These are phyloP conservation scores for Lysandra bellargus DNA, from an alignment of 2,888 invertebrate species.

Conservation along the genomic window DNA sequence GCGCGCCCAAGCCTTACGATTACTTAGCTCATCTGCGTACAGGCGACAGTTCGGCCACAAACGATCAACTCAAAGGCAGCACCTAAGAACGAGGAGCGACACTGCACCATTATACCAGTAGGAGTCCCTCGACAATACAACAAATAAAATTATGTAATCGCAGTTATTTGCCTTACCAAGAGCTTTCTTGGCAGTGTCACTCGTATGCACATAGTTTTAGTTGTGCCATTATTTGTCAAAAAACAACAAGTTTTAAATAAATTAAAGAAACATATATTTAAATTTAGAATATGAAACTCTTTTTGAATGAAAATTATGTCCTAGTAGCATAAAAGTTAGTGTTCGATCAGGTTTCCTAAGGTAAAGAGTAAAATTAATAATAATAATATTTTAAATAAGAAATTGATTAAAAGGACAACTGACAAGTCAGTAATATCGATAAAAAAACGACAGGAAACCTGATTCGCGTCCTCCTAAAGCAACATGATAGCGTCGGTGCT, in stretches of 20 bases:
- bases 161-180: background rate
- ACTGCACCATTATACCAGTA: slow-evolving; percentile 21
- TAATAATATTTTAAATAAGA: slow-evolving; percentile 2
- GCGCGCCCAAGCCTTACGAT: slow-evolving; percentile 53
- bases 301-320: background rate
- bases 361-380: background rate
- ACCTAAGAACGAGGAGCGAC: slow-evolving; percentile 25
- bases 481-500: slow-evolving; percentile 31
- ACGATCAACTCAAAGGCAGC: slow-evolving; percentile 40
- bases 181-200: background rate
- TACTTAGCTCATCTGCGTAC: slow-evolving; percentile 62
- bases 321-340: slow-evolving; percentile 21
- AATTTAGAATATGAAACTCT: background rate
- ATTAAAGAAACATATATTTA: background rate
- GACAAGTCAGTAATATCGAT: background rate
- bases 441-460: slow-evolving; percentile 9
- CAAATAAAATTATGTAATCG: background rate
- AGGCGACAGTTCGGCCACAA: slow-evolving; percentile 71
- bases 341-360: slow-evolving; percentile 12
- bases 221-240: background rate
- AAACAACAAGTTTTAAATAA: background rate
- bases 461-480: slow-evolving; percentile 25
- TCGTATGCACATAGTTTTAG: background rate
- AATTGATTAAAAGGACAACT: background rate
- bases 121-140: background rate